A percentile compares a stretch with the other conserved stretches of the same genome.
phyloP scores from a whole-genome alignment of 2,113 vertebrate species.

The Kryptolebias marmoratus region DNA sequence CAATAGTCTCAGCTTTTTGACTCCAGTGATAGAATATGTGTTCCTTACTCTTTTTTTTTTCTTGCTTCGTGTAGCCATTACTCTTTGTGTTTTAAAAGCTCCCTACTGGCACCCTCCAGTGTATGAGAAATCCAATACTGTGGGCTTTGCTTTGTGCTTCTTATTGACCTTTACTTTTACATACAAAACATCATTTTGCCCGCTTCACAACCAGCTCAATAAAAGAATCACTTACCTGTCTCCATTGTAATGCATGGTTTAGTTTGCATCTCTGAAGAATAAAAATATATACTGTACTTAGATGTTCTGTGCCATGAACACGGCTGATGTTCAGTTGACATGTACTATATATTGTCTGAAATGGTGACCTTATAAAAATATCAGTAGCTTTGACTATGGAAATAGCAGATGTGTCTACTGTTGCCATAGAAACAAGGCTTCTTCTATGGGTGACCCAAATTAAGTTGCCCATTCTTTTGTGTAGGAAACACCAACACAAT shows the following conservation, averaged over 20 bases:
- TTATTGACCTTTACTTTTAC: constrained; percentile 50
- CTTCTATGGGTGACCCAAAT: constrained; percentile 57
- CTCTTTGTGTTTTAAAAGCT: constrained; percentile 42
- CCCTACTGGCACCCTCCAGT: constrained; percentile 25
- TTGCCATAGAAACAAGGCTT: constrained; percentile 57
- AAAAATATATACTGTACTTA: background rate
- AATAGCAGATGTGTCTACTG: constrained; percentile 39
- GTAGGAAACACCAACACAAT: constrained; percentile 28
- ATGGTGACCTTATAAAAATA: constrained; percentile 27
- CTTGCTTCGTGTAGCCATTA: constrained; percentile 14
- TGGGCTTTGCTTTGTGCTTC: constrained; percentile 39
- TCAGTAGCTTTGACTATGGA: constrained; percentile 22
- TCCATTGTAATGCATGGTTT: constrained; percentile 21
- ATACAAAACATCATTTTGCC: constrained; percentile 19
- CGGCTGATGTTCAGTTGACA: constrained; percentile 10
- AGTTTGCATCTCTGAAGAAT: constrained; percentile 6
- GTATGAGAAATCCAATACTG: constrained; percentile 59
- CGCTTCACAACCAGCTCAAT: constrained; percentile 23
- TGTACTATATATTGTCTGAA: constrained; percentile 9
- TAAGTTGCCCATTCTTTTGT: constrained; percentile 47
- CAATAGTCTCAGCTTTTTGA: constrained; percentile 34
- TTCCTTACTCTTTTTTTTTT: constrained; percentile 34
- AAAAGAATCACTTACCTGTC: constrained; percentile 20
- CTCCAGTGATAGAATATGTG: constrained; percentile 35
- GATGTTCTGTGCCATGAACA: background rate